Percentiles rank a stretch among this genome's conserved stretches.
Evolutionary conservation across 2,113 vertebrate species (phyloP).

Genomic region (Sorex araneus): DNA sequence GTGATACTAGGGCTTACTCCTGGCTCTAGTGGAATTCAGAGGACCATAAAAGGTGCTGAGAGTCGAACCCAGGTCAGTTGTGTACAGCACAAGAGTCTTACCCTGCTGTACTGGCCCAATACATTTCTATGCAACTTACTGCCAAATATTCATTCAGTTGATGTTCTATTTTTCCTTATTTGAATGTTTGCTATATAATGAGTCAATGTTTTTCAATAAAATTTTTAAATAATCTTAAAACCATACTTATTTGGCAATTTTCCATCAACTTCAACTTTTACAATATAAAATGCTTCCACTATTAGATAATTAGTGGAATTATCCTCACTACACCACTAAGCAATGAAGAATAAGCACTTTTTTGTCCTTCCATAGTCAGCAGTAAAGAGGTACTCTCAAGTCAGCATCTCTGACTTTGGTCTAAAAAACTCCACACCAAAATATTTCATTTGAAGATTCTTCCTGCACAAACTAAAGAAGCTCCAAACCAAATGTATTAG

Average conservation of each 20-base stretch:
- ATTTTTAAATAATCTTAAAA: slow-evolving; percentile 17
- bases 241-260: slow-evolving; percentile 76
- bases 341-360: slow-evolving; percentile 54
- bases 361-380: slow-evolving; percentile 42
- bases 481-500: slow-evolving; percentile 69
- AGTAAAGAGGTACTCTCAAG: slow-evolving; percentile 35
- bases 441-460: slow-evolving; percentile 56
- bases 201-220: neutral
- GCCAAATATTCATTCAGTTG: slow-evolving; percentile 47
- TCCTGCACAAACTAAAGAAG: slow-evolving; percentile 54
- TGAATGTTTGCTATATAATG: slow-evolving; percentile 32
- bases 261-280: slow-evolving; percentile 66
- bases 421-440: slow-evolving; percentile 47
- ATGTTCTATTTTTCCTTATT: slow-evolving; percentile 68
- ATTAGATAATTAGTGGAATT: slow-evolving; percentile 49
- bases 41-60: too few relatives aligned
- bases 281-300: slow-evolving; percentile 71
- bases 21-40: too few relatives aligned
- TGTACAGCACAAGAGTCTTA: too few relatives aligned
- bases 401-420: slow-evolving; percentile 55
- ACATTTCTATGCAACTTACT: slow-evolving; percentile 69
- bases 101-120: too few relatives aligned
- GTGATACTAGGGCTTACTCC: too few relatives aligned
- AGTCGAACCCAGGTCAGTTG: too few relatives aligned
- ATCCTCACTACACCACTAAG: slow-evolving; percentile 64